These are phyloP conservation scores for Leptosomus discolor DNA, from an alignment of 2,113 vertebrate species.

Conservation along the genomic window DNA sequence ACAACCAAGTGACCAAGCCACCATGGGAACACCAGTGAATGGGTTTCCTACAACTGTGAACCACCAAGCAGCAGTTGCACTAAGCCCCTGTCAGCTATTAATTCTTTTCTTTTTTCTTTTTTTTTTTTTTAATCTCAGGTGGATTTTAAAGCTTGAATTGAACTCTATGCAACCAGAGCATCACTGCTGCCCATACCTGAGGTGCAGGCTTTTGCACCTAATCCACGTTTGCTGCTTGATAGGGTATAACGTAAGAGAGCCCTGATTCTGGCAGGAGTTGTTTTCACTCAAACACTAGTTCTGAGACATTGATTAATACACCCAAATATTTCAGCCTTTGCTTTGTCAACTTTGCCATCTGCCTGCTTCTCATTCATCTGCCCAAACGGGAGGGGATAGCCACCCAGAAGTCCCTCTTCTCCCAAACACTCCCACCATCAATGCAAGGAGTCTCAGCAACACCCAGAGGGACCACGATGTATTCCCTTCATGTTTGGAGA, in stretches of 20 bases:
- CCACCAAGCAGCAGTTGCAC: not conserved
- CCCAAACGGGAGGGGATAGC: not conserved
- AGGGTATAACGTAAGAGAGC: not conserved
- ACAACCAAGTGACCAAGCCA: not conserved
- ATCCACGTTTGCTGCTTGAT: accelerated
- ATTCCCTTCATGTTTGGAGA: not conserved
- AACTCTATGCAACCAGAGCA: not conserved
- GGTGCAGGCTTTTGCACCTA: not conserved
- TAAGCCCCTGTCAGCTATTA: not conserved
- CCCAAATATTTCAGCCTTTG: not conserved
- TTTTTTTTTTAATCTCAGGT: too few species aligned
- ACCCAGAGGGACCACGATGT: too few species aligned
- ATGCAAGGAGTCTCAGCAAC: not conserved
- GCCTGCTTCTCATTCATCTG: not conserved
- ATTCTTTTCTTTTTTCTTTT: not conserved
- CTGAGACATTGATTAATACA: not conserved
- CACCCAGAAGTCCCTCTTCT: not conserved
- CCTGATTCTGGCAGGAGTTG: not conserved
- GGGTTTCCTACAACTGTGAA: not conserved
- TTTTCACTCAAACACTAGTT: not conserved
- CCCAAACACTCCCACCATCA: not conserved
- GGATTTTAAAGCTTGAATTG: not conserved
- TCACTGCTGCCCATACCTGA: not conserved
- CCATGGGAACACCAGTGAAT: accelerated
- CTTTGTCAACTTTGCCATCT: not conserved